A percentile compares a stretch with the other conserved stretches of the same genome.
These are phyloP conservation scores for Panthera uncia DNA, from an alignment of 2,113 vertebrate genomes.

Conservation along the genomic window DNA sequence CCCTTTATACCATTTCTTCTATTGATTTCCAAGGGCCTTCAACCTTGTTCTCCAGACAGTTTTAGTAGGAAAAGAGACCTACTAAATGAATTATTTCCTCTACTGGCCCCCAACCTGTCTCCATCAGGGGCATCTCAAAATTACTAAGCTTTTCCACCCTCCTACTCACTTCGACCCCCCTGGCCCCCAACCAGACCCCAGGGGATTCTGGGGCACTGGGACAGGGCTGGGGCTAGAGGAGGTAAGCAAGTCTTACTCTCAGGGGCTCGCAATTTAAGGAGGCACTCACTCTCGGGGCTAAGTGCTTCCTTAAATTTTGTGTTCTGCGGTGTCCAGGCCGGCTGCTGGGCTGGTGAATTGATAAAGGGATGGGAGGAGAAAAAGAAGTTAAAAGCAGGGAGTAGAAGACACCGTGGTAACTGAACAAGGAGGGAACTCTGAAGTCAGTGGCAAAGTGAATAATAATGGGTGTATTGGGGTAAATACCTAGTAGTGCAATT, in stretches of 20 bases:
- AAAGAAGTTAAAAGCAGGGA: not conserved
- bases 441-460: not conserved
- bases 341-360: not conserved
- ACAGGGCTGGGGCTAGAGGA: not conserved
- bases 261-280: not conserved
- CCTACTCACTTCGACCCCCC: too few species aligned
- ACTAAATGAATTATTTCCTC: not conserved
- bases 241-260: not conserved
- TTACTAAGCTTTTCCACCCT: not conserved
- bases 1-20: not conserved
- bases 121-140: not conserved
- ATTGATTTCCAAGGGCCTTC: not conserved
- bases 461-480: not conserved
- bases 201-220: not conserved
- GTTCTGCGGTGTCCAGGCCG: not conserved
- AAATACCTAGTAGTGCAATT: not conserved
- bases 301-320: not conserved
- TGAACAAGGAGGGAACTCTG: not conserved
- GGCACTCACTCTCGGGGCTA: not conserved
- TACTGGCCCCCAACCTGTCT: too few species aligned
- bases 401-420: not conserved
- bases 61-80: not conserved
- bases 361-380: not conserved
- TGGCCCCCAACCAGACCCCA: not conserved
- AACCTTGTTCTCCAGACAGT: not conserved